Evolutionary conservation across 2,888 invertebrate species (phyloP), one percentile per base, ranked within the genome.

Genomic region (Athalia circularis): DNA sequence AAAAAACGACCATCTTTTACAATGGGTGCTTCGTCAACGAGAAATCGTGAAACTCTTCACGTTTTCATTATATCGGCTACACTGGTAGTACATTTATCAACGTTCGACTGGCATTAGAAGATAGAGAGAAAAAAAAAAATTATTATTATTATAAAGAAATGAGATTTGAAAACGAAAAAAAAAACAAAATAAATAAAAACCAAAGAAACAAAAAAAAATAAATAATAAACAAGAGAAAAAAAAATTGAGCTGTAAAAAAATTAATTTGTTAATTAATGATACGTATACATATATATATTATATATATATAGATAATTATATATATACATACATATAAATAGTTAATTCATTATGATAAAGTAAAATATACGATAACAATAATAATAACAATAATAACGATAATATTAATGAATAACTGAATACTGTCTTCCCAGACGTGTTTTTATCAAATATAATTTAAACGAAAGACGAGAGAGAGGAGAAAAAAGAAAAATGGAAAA

Each of bases 1-100:
- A 88, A 87, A 81, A 88, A 86, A 77, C 83, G 85, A 13, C 85
- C 86, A 6, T 45, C 62, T 0, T 75, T 75, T 29, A 75, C 62
- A 48, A 52, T 75, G 15, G 64, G 75, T 54, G 61, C 75, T 15
- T 75, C 75, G 52, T 64, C 75, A 62, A 61, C 75, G n/a, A 15
- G 61, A 8, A 75, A 61, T 75, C 64, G 29, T 29, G 62, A 62
- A 47, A 62, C 62, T 45, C 9, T 75, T 6, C 59, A 47, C 13
- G 13, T 72, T 11, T 47, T 11, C 4, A n/a, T 57, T 43, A 11
- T n/a, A 11, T 4, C 7, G 4, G 7, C 54, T 54, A 54, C 9
- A 11, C n/a, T 54, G 4, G 11, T 11, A n/a, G 9, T 9, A n/a
- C 54, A n/a, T 54, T 54, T 9, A 54, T n/a, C 11, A 9, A 4